phyloP scores from a whole-genome alignment of 2,888 invertebrate species.

The Pocota personata region DNA sequence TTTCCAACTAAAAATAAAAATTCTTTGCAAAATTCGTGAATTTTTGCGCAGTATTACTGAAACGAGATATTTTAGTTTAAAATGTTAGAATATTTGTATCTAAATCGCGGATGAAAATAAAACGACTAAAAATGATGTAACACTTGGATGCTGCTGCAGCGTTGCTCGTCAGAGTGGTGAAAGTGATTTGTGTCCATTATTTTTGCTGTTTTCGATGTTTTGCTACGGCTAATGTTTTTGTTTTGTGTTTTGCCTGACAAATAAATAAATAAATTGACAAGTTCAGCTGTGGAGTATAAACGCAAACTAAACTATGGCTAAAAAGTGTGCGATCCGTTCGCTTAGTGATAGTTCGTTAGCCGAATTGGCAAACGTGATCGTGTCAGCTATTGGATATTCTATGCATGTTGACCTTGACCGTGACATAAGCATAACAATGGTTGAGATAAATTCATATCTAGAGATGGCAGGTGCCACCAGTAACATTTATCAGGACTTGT shows the following conservation, averaged over 20 bases:
- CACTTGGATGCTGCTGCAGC: constrained; percentile 2
- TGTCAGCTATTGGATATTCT: constrained; percentile 86
- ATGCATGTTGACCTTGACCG: constrained; percentile 84
- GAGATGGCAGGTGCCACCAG: constrained; percentile 86
- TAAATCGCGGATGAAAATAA: constrained; percentile 43
- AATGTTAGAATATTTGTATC: constrained; percentile 12
- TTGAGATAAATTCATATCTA: constrained; percentile 86
- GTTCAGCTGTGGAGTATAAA: neutral
- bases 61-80: neutral
- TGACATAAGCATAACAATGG: constrained; percentile 85
- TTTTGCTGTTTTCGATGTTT: constrained; percentile 25
- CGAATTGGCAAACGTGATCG: constrained; percentile 85
- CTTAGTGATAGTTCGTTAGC: constrained; percentile 86
- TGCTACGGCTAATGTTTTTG: constrained; percentile 16
- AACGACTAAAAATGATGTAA: constrained; percentile 57
- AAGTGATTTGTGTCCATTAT: constrained; percentile 19
- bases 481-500: constrained; percentile 88
- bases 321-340: constrained; percentile 85
- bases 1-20: constrained; percentile 26
- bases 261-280: constrained; percentile 7
- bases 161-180: constrained; percentile 39
- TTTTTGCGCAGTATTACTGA: constrained; percentile 3
- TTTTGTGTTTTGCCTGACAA: neutral
- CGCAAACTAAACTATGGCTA: constrained; percentile 84
- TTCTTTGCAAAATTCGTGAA: neutral